phyloP scores from a whole-genome alignment of 2,888 invertebrate genomes.

The Lutraria lutraria region DNA sequence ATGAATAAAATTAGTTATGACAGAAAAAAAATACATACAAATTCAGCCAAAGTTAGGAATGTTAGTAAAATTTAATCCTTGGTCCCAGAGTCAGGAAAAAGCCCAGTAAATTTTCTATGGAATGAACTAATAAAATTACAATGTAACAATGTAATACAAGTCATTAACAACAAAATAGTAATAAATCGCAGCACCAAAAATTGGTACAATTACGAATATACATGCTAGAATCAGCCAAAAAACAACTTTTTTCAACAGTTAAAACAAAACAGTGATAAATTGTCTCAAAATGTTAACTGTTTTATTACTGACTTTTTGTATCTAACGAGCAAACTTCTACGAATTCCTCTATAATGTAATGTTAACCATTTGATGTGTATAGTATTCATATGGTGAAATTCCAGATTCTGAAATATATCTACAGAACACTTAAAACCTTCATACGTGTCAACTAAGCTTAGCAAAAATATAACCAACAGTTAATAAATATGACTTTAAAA shows the following conservation, averaged over 20 bases:
- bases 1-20: background rate
- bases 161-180: slow-evolving; percentile 10
- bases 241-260: background rate
- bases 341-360: background rate
- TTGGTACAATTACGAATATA: slow-evolving; percentile 3
- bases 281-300: background rate
- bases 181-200: background rate
- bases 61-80: background rate
- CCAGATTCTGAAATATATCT: no score
- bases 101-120: background rate
- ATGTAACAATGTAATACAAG: background rate
- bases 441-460: no score
- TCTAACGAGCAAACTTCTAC: background rate
- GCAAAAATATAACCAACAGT: no score
- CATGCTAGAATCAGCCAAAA: background rate
- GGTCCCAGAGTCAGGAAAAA: background rate
- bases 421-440: no score
- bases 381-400: no score
- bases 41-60: background rate
- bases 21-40: background rate
- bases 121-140: background rate
- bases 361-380: no score
- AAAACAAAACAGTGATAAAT: background rate
- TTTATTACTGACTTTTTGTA: background rate
- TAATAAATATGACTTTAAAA: no score